Percentiles rank a stretch among this genome's conserved stretches.
Evolutionary conservation across 2,888 invertebrate species (phyloP).

Genomic region (Pogonocherus hispidulus): DNA sequence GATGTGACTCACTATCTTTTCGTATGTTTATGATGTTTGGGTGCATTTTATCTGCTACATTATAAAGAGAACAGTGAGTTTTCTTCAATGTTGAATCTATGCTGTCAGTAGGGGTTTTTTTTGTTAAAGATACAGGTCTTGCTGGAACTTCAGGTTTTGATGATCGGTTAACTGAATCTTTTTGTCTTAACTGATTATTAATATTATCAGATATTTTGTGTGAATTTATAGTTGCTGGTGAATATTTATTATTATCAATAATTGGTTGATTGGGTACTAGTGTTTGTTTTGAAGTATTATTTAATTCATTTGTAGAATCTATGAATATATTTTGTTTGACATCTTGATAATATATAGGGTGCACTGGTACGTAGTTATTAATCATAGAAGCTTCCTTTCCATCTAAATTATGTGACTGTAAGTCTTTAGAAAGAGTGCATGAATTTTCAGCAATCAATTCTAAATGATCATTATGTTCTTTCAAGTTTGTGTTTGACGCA

Average conservation of each 20-base stretch:
- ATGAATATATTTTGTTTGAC: not conserved
- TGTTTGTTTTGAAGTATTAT: not conserved
- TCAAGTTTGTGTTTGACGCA: not conserved
- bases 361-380: not conserved
- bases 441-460: not conserved
- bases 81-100: slow-evolving; percentile 72
- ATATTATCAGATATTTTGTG: slow-evolving; percentile 18
- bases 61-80: slow-evolving; percentile 76
- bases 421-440: not conserved
- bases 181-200: slow-evolving; percentile 71
- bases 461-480: not conserved
- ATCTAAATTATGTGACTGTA: not conserved
- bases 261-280: not conserved
- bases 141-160: slow-evolving; percentile 87
- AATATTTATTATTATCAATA: not conserved
- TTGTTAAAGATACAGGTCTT: slow-evolving; percentile 78
- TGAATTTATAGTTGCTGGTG: not conserved
- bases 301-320: not conserved
- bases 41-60: slow-evolving; percentile 80
- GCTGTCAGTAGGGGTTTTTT: slow-evolving; percentile 52
- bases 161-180: slow-evolving; percentile 66
- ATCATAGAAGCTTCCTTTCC: not conserved
- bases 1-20: slow-evolving; percentile 60
- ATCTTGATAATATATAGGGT: not conserved
- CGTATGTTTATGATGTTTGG: slow-evolving; percentile 71